Evolutionary conservation across 2,888 invertebrate species (phyloP).

Genomic region (Lordiphosa fenestrarum): DNA sequence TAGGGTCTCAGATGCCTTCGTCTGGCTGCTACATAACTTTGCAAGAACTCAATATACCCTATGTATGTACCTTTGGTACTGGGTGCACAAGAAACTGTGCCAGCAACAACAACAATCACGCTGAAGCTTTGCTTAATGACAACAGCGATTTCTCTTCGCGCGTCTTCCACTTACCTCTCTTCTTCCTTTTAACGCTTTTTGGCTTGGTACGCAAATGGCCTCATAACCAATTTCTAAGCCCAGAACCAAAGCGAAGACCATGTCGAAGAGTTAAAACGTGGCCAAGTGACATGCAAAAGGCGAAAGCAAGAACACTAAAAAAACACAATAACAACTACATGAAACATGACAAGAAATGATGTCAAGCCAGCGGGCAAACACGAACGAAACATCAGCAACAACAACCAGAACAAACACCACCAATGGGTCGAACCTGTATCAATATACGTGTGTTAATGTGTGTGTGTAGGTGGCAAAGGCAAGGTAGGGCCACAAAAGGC

Average conservation of each 20-base stretch:
- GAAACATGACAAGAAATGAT: conserved; percentile 61
- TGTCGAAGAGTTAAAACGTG: conserved; percentile 27
- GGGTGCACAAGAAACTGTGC: too few species aligned
- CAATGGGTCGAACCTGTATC: conserved; percentile 18
- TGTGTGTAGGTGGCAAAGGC: conserved; percentile 39
- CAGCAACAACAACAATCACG: too few species aligned
- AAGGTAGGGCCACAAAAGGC: conserved; percentile 40
- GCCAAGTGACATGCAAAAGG: conserved; percentile 38
- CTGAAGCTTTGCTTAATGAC: too few species aligned
- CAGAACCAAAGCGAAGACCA: conserved; percentile 18
- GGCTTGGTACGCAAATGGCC: conserved; percentile 30
- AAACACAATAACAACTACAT: conserved; percentile 60
- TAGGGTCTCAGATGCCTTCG: too few species aligned
- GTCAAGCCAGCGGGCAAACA: conserved; percentile 59
- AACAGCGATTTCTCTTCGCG: conserved; percentile 4
- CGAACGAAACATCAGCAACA: conserved; percentile 23
- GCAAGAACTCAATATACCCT: too few species aligned
- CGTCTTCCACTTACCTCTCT: not conserved
- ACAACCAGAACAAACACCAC: conserved; percentile 16
- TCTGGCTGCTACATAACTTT: too few species aligned
- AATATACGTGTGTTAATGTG: conserved; percentile 10
- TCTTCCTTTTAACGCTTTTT: conserved; percentile 37
- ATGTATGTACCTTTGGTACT: too few species aligned
- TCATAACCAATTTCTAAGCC: conserved; percentile 42
- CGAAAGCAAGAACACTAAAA: conserved; percentile 26